phyloP scores from a whole-genome alignment of 2,113 vertebrate species.

The Hippocampus zosterae region DNA sequence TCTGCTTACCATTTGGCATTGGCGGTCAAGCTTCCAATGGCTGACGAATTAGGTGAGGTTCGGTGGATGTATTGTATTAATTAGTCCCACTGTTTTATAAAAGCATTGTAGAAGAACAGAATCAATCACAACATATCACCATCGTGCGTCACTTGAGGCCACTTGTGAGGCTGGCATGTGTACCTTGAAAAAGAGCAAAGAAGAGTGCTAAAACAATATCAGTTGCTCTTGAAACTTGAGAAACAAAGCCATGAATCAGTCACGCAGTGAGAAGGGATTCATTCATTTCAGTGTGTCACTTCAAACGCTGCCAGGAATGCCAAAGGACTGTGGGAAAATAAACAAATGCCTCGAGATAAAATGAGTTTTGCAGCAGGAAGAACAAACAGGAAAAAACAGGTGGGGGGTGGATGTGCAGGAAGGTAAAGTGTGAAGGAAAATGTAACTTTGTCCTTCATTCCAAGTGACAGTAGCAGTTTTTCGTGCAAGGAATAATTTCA shows the following conservation, averaged over 20 bases:
- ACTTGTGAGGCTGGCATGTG: slow-evolving; percentile 12
- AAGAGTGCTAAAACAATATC: slow-evolving; percentile 29
- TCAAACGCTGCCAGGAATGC: slow-evolving; percentile 32
- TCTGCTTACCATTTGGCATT: no score
- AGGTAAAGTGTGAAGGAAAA: slow-evolving; percentile 18
- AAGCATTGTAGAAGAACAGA: no score
- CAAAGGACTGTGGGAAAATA: slow-evolving; percentile 37
- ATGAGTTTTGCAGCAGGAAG: slow-evolving; percentile 33
- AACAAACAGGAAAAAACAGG: slow-evolving; percentile 14
- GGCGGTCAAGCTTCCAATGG: no score
- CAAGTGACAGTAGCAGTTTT: slow-evolving; percentile 28
- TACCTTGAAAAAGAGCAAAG: slow-evolving; percentile 15
- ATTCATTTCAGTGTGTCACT: slow-evolving; percentile 36
- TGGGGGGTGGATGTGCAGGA: background rate
- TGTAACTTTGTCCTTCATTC: slow-evolving; percentile 40
- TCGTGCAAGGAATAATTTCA: slow-evolving; percentile 42
- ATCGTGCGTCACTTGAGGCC: slow-evolving; percentile 30
- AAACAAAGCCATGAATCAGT: slow-evolving; percentile 34
- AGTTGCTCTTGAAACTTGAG: slow-evolving; percentile 18
- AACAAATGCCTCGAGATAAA: slow-evolving; percentile 33
- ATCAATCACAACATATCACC: slow-evolving; percentile 17
- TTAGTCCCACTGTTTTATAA: no score
- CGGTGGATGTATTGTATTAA: no score
- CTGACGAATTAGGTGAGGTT: no score
- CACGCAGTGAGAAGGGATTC: slow-evolving; percentile 12